phyloP scores from a whole-genome alignment of 2,113 vertebrate species.

The Micronycteris hirsuta region DNA sequence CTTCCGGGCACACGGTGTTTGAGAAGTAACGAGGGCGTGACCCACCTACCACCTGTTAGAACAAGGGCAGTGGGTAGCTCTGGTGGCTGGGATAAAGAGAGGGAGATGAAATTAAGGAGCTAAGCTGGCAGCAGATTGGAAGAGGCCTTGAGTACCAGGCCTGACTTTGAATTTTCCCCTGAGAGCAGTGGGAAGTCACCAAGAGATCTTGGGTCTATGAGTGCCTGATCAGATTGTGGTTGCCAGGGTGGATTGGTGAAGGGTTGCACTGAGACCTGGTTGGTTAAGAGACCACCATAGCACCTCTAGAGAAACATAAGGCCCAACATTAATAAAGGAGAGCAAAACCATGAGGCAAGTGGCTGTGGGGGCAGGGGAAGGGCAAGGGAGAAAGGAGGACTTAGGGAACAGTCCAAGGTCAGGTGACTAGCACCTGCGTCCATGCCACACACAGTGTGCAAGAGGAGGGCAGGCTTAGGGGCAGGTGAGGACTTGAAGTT shows the following conservation, averaged over 20 bases:
- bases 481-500: not conserved
- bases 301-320: not conserved
- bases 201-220: not conserved
- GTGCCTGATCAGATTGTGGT: not conserved
- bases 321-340: not conserved
- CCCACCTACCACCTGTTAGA: not conserved
- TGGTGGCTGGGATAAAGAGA: not conserved
- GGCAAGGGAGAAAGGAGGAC: not conserved
- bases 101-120: not conserved
- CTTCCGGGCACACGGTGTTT: not conserved
- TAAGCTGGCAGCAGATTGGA: not conserved
- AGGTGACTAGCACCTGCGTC: not conserved
- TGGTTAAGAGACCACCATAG: not conserved
- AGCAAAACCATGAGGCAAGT: not conserved
- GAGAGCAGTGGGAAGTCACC: not conserved
- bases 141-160: not conserved
- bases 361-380: not conserved
- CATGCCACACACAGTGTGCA: rapidly evolving
- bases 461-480: not conserved
- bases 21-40: not conserved
- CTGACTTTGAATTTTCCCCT: not conserved
- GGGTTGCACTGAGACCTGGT: not conserved
- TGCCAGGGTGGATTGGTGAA: not conserved
- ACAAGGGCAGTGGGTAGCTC: not conserved
- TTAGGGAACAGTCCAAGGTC: not conserved